These are phyloP conservation scores for Anas capensis DNA, from an alignment of 2,797 vertebrate species.

Conservation along the genomic window DNA sequence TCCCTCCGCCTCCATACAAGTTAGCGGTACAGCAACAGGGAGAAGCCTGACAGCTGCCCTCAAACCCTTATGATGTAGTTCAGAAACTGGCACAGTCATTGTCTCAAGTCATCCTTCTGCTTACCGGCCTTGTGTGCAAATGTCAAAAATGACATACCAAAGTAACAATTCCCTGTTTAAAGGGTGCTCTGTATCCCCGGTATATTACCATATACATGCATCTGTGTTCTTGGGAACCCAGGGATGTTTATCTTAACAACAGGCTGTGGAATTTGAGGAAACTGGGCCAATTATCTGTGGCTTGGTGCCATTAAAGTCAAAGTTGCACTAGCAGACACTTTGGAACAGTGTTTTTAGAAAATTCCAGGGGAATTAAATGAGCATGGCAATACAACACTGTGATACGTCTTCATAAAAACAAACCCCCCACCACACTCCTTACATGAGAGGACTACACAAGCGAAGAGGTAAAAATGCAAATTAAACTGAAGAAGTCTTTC, in stretches of 20 bases:
- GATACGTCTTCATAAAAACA: background rate
- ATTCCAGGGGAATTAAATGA: background rate
- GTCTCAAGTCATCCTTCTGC: background rate
- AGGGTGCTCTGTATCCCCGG: background rate
- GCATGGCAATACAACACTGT: background rate
- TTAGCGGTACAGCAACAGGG: background rate
- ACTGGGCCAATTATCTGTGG: slow-evolving; percentile 48
- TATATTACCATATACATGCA: slow-evolving; percentile 13
- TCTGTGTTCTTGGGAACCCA: slow-evolving; percentile 59
- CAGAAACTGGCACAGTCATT: background rate
- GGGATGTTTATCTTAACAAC: slow-evolving; percentile 73
- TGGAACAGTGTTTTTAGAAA: background rate
- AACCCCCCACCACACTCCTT: background rate
- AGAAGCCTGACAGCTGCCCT: background rate
- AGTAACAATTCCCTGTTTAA: slow-evolving; percentile 1
- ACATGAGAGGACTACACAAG: background rate
- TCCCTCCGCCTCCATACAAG: background rate
- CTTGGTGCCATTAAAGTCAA: slow-evolving; percentile 63
- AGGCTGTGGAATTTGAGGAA: slow-evolving; percentile 60
- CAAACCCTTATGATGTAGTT: background rate
- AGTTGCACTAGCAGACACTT: slow-evolving; percentile 8
- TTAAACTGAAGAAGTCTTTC: background rate
- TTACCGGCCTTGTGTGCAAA: background rate
- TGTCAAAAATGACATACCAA: background rate
- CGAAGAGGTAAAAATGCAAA: background rate